These are phyloP conservation scores for Baronia brevicornis DNA, from an alignment of 2,888 invertebrate genomes.

Conservation along the genomic window DNA sequence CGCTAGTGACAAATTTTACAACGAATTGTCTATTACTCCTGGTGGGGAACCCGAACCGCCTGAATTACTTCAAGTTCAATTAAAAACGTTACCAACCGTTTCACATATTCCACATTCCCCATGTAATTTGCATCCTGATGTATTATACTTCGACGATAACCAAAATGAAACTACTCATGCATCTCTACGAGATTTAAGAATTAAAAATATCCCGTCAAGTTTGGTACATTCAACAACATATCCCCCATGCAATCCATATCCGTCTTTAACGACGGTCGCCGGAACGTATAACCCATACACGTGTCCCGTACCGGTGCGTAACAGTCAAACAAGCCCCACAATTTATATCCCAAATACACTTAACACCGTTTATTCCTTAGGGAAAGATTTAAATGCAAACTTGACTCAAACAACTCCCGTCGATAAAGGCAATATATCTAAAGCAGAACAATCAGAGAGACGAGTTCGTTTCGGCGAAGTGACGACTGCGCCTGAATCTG, in stretches of 20 bases:
- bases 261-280: slow-evolving; percentile 65
- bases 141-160: slow-evolving; percentile 40
- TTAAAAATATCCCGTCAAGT: slow-evolving; percentile 40
- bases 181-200: slow-evolving; percentile 53
- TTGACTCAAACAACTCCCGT: slow-evolving; percentile 41
- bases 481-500: slow-evolving; percentile 55
- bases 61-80: slow-evolving; percentile 62
- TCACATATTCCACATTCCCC: slow-evolving; percentile 68
- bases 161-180: slow-evolving; percentile 30
- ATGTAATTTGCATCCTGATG: slow-evolving; percentile 61
- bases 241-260: slow-evolving; percentile 63
- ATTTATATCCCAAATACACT: slow-evolving; percentile 37
- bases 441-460: slow-evolving; percentile 64
- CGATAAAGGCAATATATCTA: slow-evolving; percentile 42
- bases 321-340: slow-evolving; percentile 35
- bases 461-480: slow-evolving; percentile 69
- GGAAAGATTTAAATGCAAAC: slow-evolving; percentile 57
- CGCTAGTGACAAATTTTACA: slow-evolving; percentile 40
- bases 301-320: slow-evolving; percentile 47
- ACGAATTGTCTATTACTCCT: slow-evolving; percentile 54
- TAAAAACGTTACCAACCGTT: slow-evolving; percentile 57
- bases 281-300: slow-evolving; percentile 68
- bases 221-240: slow-evolving; percentile 66
- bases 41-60: slow-evolving; percentile 50
- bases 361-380: slow-evolving; percentile 41